Evolutionary conservation across 2,888 invertebrate species (phyloP).

Genomic region (Odontothrips loti): DNA sequence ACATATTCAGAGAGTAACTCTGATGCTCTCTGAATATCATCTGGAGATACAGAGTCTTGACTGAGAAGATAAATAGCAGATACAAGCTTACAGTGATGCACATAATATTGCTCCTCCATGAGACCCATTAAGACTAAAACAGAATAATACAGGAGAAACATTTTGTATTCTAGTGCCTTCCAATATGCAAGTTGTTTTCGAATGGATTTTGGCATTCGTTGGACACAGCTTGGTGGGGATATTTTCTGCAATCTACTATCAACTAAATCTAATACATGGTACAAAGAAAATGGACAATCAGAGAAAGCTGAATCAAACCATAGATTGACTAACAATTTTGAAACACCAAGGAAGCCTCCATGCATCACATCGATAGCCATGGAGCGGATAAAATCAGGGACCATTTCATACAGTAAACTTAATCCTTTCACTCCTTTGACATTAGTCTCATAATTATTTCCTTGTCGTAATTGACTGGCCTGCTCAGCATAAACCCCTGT

Average conservation of each 20-base stretch:
- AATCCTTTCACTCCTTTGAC: slow-evolving; percentile 33
- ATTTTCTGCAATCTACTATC: slow-evolving; percentile 34
- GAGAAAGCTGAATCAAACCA: slow-evolving; percentile 33
- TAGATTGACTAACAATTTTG: slow-evolving; percentile 30
- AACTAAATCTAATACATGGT: slow-evolving; percentile 30
- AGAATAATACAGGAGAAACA: slow-evolving; percentile 37
- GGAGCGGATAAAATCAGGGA: slow-evolving; percentile 31
- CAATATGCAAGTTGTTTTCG: slow-evolving; percentile 35
- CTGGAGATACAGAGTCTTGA: slow-evolving; percentile 35
- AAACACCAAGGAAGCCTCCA: slow-evolving; percentile 28
- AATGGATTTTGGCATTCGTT: slow-evolving; percentile 36
- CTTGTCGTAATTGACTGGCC: slow-evolving; percentile 17
- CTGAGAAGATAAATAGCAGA: slow-evolving; percentile 35
- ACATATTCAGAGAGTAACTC: slow-evolving; percentile 35
- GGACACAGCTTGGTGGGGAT: slow-evolving; percentile 36
- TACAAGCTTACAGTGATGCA: slow-evolving; percentile 38
- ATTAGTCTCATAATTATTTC: not conserved
- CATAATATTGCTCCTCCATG: slow-evolving; percentile 36
- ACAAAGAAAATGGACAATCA: slow-evolving; percentile 33
- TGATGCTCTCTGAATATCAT: slow-evolving; percentile 30
- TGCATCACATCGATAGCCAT: slow-evolving; percentile 32
- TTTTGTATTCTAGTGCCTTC: slow-evolving; percentile 39
- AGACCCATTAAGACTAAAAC: slow-evolving; percentile 36
- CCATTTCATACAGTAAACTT: slow-evolving; percentile 29
- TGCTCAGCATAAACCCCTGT: slow-evolving; percentile 29